Base-by-base conservation (phyloP, 2,888 invertebrate species). In the Tricholauxania praeusta region DNA sequence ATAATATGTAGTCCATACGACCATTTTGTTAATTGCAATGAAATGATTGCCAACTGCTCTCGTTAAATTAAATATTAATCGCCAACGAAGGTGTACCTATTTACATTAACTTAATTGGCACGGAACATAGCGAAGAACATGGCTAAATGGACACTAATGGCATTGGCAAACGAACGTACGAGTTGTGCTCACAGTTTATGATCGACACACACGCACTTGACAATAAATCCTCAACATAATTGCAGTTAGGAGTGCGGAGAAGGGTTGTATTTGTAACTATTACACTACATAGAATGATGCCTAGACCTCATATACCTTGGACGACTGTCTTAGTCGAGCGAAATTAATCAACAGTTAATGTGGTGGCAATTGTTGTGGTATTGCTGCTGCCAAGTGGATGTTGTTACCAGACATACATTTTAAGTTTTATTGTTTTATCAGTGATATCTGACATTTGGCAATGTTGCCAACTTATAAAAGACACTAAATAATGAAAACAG, bases 131-230 rank as follows among this genome's bases (percentile, higher is more conserved):
- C n/a, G 52, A 49, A 65, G 67, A 48, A 47, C 22, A 32, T 15
- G 17, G 67, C 51, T 64, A 64, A 64, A 64, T 64, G 64, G 64
- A 64, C 51, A 28, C 67, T 47, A 67, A 57, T 67, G 67, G 39
- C 67, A 67, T 6, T 28, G 39, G 19, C 55, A 22, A n/a, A 32
- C 28, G 59, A n/a, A n/a, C 39, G 32, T 32, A 10, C 39, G 8
- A 39, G 39, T 39, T 39, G 39, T 15, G 59, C 49, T 39, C 39
- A 55, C 57, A 49, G 28, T 68, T 68, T 68, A 68, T 59, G 68
- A 59, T 57, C 68, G 49, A 59, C 59, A 68, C 10, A 49, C 68
- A 68, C 68, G 68, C 68, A 68, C 59, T 48, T 66, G 68, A 39
- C 10, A 32, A 57, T 57, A 59, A 68, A 68, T 68, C 57, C 19